Base-by-base conservation (phyloP, 2,113 vertebrate species). In the Notothenia rossii region DNA sequence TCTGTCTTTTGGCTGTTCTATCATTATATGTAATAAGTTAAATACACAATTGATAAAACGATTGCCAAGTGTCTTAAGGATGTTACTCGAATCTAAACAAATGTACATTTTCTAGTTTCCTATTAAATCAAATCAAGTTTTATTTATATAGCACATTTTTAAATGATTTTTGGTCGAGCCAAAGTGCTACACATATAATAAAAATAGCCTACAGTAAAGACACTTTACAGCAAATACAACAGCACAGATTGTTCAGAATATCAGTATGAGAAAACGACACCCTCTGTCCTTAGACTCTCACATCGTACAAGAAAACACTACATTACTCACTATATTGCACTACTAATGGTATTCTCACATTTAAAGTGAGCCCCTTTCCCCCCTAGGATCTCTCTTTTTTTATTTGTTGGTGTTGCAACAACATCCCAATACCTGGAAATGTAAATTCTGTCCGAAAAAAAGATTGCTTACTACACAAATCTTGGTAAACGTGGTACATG, bases 401-500 rank as follows among this genome's bases (percentile, higher is more conserved):
- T 29, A 3, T 29, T 29, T 29, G 3, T 29, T 29, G 29, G 29
- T 14, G 29, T 1, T 20, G 15, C 20, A 51, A 33, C 20, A 25
- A 17, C 49, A 10, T 20, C 40, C 18, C 13, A 55, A 77, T 84
- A 64, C 43, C 64, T 79, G 45, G 72, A 84, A 77, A 54, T 56
- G 0, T 58, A 65, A 72, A 75, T 43, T 56, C 13, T 7, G 6
- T 45, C 14, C 13, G 8, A 61, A 54, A 66, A 68, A 58, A 53
- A 22, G 36, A 43, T 10, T 83, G 64, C 80, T 43, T 78, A 68
- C 64, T 64, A 77, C 82, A 83, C 77, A 85, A 53, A 63, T 60
- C 67, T 66, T 56, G 53, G 59, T 75, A 58, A 69, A 84, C n/a
- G 20, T 20, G 58, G 77, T 60, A 74, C 77, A 63, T 74, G 79